These are phyloP conservation scores for Rhizoglyphus robini DNA, from an alignment of 1,140 invertebrate species.

Conservation along the genomic window DNA sequence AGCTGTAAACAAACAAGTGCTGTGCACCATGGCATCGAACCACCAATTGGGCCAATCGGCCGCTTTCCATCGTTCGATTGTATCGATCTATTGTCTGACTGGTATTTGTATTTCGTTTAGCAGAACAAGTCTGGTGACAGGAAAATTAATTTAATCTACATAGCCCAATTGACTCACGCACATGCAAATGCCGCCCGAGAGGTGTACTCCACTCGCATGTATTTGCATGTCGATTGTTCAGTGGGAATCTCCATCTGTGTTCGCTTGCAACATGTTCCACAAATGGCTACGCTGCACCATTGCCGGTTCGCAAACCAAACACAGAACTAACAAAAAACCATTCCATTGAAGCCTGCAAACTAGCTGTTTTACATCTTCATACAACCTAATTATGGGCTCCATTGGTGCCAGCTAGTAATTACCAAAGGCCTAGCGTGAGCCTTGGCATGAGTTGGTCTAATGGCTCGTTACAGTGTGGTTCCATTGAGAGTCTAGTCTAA, in stretches of 20 bases:
- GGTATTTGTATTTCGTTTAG: background rate
- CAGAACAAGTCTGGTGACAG: background rate
- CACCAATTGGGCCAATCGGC: background rate
- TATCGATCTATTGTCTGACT: constrained; percentile 3
- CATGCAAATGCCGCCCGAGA: background rate
- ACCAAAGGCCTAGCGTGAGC: background rate
- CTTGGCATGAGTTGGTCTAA: too few relatives aligned
- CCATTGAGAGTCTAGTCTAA: too few relatives aligned
- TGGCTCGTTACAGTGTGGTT: too few relatives aligned
- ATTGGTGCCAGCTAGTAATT: constrained; percentile 8
- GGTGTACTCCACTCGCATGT: constrained; percentile 2
- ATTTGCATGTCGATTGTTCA: constrained; percentile 2
- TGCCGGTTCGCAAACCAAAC: background rate
- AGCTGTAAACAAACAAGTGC: background rate
- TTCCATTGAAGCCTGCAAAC: too few relatives aligned
- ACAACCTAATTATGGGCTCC: constrained; percentile 9
- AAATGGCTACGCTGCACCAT: background rate
- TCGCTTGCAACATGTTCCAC: background rate
- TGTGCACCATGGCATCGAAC: background rate
- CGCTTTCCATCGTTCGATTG: background rate
- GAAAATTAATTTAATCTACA: constrained; percentile 6
- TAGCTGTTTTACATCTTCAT: background rate
- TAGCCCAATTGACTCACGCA: constrained; percentile 3
- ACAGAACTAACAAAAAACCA: background rate
- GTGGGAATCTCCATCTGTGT: constrained; percentile 12